Base-by-base conservation (phyloP, 2,113 vertebrate genomes). In the Columba livia region DNA sequence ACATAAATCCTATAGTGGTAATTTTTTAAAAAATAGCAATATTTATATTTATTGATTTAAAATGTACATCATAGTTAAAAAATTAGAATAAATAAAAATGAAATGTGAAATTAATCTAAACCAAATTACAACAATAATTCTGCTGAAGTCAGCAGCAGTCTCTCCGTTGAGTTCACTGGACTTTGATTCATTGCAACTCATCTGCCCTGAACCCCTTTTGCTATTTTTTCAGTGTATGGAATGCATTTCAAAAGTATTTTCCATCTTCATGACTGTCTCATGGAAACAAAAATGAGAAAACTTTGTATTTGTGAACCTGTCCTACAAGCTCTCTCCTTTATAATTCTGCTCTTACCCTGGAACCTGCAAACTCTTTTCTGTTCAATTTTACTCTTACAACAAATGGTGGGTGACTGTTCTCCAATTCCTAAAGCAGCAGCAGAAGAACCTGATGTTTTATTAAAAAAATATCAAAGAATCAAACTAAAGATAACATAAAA, bases 141-240 rank as follows among this genome's bases (percentile, higher is more conserved):
- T 86, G 23, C 48, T 57, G 48, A 32, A 73, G 42, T 72, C 24
- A 86, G 40, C 6, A 72, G 20, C 26, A 80, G n/a, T 15, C 7
- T 54, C 34, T 80, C n/a, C 53, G 16, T 7, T 73, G 28, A 66
- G 12, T 57, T 86, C 29, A 70, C 29, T 83, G 77, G 34, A 61
- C 40, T 64, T 67, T 29, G 53, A 64, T 31, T 85, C n/a, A 66
- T 3, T 65, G 32, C 79, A 77, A 77, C 12, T 1, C 29, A 58
- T 21, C 23, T 78, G 21, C 15, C 8, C 14, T 0, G 0, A 85
- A 34, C 1, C 2, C 1, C 21, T 84, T 66, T 32, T 62, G 21
- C 11, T 71, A 9, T 23, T 36, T 80, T 85, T 70, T 26, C 7
- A 44, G 31, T 36, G 7, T 47, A 64, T 56, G 18, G 26, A 88